phyloP scores from a whole-genome alignment of 1,140 invertebrate genomes.

The Calycopis cecrops region DNA sequence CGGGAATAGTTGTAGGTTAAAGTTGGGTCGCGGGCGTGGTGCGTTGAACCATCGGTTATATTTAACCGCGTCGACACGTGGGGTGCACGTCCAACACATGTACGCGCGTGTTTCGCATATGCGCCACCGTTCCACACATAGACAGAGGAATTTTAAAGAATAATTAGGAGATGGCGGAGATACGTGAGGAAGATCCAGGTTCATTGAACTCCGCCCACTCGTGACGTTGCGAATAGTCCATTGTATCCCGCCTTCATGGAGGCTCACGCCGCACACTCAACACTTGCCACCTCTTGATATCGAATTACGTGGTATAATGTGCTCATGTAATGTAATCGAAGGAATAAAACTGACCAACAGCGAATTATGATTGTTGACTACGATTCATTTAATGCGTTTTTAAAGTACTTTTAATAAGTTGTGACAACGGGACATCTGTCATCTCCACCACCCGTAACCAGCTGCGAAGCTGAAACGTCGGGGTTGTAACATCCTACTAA shows the following conservation, averaged over 20 bases:
- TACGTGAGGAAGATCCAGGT: conserved; percentile 45
- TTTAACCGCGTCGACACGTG: conserved; percentile 69
- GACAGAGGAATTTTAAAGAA: conserved; percentile 10
- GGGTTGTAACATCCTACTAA: too few species aligned
- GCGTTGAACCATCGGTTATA: conserved; percentile 68
- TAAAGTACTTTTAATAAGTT: too few species aligned
- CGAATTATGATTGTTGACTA: too few species aligned
- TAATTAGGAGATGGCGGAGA: neutral
- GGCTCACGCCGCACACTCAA: too few species aligned
- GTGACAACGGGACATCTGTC: too few species aligned
- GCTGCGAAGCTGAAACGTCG: too few species aligned
- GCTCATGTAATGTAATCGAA: too few species aligned
- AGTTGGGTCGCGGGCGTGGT: conserved; percentile 49
- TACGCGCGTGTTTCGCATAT: neutral
- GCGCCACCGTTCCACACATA: neutral
- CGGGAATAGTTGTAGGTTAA: conserved; percentile 49
- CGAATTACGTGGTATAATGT: too few species aligned
- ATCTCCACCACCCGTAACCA: too few species aligned
- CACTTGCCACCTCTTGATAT: too few species aligned
- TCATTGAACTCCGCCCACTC: conserved; percentile 65
- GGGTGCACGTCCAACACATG: conserved; percentile 39
- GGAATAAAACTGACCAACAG: too few species aligned
- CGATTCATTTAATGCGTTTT: too few species aligned
- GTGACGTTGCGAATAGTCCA: conserved; percentile 38
- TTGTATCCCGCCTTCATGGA: neutral